Percentiles rank a stretch among this genome's conserved stretches.
Evolutionary conservation across 2,888 invertebrate species (phyloP).

Genomic region (Apomyelois bistriatella): DNA sequence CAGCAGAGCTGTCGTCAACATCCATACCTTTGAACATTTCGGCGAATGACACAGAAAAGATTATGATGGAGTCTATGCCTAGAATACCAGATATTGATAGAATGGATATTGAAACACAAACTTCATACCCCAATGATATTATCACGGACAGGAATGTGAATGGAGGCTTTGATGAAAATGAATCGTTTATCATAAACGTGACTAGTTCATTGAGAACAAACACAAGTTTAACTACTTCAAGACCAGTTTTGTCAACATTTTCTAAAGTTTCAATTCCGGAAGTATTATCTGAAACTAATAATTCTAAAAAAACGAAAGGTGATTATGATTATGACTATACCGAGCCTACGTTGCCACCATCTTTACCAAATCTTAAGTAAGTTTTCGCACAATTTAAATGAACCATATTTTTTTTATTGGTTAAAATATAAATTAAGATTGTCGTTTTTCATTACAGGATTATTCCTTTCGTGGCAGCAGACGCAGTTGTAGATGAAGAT

Average conservation of each 20-base stretch:
- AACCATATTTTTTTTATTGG: too few species aligned
- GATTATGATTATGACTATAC: constrained; percentile 85
- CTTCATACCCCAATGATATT: constrained; percentile 58
- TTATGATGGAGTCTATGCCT: constrained; percentile 41
- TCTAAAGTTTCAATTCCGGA: constrained; percentile 52
- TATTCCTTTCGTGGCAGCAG: constrained; percentile 92
- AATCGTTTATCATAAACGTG: constrained; percentile 79
- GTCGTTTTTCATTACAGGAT: constrained; percentile 83
- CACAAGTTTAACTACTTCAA: constrained; percentile 42
- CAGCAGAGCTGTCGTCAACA: constrained; percentile 65
- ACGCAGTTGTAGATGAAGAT: constrained; percentile 85
- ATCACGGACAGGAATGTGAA: constrained; percentile 57
- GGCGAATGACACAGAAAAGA: constrained; percentile 42
- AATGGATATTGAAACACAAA: constrained; percentile 47
- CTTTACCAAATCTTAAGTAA: constrained; percentile 88
- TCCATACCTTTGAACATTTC: constrained; percentile 51
- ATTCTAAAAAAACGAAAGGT: constrained; percentile 78
- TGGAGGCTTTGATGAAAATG: constrained; percentile 67
- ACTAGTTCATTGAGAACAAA: constrained; percentile 75
- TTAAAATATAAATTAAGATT: too few species aligned
- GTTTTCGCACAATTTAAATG: too few species aligned
- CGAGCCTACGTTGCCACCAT: constrained; percentile 88
- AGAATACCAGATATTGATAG: constrained; percentile 47
- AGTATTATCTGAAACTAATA: constrained; percentile 61
- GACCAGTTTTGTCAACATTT: constrained; percentile 27